These are phyloP conservation scores for Chaetops frenatus DNA, from an alignment of 2,113 vertebrate genomes.

Conservation along the genomic window DNA sequence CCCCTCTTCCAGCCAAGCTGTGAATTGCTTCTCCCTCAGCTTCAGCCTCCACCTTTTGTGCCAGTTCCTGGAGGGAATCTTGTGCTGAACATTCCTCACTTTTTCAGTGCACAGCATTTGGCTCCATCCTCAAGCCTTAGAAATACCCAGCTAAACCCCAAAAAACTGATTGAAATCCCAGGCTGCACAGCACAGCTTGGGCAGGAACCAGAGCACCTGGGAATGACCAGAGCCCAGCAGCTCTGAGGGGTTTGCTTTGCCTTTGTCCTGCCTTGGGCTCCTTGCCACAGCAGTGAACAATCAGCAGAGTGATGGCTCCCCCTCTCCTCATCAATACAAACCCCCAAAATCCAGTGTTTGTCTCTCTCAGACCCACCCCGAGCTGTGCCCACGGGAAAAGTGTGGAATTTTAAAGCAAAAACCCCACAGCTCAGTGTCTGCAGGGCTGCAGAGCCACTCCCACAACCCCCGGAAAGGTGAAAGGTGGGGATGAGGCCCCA, in stretches of 20 bases:
- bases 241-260: not conserved
- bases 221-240: not conserved
- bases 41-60: not conserved
- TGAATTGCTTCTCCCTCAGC: not conserved
- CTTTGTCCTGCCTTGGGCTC: not conserved
- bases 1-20: not conserved
- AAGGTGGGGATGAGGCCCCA: not conserved
- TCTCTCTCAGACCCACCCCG: not conserved
- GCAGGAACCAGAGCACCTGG: not conserved
- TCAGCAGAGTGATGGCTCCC: fast-evolving
- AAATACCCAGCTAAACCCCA: not conserved
- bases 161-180: not conserved
- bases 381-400: not conserved
- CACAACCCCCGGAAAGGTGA: fast-evolving
- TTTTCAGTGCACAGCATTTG: not conserved
- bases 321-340: not conserved
- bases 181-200: not conserved
- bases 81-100: not conserved
- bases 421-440: fast-evolving
- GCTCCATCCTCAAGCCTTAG: not conserved
- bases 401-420: not conserved
- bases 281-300: not conserved
- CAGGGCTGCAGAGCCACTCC: not conserved
- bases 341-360: not conserved
- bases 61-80: not conserved